These are phyloP conservation scores for Alentia gelatinosa DNA, from an alignment of 2,888 invertebrate genomes.

Conservation along the genomic window DNA sequence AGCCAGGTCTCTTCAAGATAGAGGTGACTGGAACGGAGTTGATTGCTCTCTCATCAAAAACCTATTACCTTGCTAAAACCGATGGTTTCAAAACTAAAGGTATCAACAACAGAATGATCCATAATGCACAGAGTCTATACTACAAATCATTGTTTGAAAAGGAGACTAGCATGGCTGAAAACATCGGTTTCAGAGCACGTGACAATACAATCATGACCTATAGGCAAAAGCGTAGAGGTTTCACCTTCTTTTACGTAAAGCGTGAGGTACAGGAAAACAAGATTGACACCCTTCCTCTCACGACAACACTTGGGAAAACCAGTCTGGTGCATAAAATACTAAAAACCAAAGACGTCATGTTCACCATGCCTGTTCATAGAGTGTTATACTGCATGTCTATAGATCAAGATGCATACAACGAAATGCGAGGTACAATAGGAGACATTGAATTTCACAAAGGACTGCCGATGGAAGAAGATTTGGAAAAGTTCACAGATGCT, in stretches of 20 bases:
- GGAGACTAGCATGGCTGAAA: neutral
- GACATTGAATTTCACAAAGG: neutral
- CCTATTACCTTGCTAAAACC: neutral
- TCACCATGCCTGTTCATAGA: neutral
- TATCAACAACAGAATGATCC: neutral
- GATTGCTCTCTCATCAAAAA: conserved; percentile 55
- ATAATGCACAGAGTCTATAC: neutral
- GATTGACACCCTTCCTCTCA: neutral
- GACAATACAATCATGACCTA: neutral
- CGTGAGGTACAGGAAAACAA: neutral
- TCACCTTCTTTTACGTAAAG: neutral
- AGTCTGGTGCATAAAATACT: neutral
- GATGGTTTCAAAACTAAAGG: neutral
- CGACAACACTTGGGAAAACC: neutral
- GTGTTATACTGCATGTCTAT: neutral
- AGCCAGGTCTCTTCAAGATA: conserved; percentile 57
- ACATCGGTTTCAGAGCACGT: neutral
- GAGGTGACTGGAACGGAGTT: conserved; percentile 49
- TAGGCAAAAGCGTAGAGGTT: neutral
- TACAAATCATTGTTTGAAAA: neutral
- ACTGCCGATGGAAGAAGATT: neutral
- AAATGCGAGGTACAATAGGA: neutral
- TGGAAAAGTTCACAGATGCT: neutral
- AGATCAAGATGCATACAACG: neutral
- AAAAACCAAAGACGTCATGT: neutral